phyloP scores from a whole-genome alignment of 2,797 vertebrate species.

The Fringilla coelebs region DNA sequence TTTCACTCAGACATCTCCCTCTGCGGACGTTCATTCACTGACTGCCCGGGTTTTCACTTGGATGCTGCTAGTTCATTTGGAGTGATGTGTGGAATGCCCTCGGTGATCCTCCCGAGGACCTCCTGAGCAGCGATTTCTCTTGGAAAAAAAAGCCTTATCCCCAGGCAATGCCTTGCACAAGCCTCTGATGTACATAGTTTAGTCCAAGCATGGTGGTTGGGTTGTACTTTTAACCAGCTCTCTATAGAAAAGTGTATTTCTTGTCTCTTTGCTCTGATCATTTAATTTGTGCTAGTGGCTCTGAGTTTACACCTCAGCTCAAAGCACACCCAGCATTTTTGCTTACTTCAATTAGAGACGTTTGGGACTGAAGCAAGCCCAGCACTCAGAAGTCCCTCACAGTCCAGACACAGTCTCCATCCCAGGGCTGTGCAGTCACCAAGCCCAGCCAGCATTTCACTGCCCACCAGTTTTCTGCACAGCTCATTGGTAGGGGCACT shows the following conservation, averaged over 20 bases:
- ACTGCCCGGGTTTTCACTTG: not conserved
- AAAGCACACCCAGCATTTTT: not conserved
- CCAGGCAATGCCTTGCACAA: not conserved
- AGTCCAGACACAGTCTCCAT: rapidly evolving
- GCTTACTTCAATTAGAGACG: not conserved
- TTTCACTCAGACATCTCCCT: rapidly evolving
- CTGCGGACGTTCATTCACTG: not conserved
- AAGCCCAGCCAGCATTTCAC: not conserved
- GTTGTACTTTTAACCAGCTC: rapidly evolving
- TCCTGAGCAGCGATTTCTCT: not conserved
- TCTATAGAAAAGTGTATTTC: not conserved
- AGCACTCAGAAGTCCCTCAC: not conserved
- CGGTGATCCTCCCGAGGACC: not conserved
- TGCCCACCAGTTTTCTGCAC: not conserved
- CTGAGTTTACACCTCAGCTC: not conserved
- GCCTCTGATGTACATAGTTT: not conserved
- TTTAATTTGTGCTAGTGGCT: not conserved
- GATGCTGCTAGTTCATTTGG: not conserved
- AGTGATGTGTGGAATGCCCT: not conserved
- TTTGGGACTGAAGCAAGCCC: not conserved
- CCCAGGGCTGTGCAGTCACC: not conserved
- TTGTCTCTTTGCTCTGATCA: not conserved
- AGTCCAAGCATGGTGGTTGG: not conserved
- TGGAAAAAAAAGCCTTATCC: no score
- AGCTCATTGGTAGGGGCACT: not conserved